These are phyloP conservation scores for Lasioglossum pauxillum DNA, from an alignment of 2,888 invertebrate genomes.

Conservation along the genomic window DNA sequence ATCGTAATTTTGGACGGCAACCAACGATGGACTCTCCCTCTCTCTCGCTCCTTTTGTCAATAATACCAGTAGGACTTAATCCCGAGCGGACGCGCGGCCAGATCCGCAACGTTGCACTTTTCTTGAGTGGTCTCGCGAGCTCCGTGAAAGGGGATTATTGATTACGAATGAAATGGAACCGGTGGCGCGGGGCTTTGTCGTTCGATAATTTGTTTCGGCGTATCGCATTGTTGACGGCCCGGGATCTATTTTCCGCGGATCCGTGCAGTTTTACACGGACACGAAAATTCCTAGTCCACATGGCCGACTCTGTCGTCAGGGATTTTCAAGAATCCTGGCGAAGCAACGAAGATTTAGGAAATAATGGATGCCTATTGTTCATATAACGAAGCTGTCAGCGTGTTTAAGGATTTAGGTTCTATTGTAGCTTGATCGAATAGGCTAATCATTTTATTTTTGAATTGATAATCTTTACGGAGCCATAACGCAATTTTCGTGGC, in stretches of 20 bases:
- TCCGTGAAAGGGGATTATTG: constrained; percentile 32
- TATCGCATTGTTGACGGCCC: constrained; percentile 3
- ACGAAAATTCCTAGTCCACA: background rate
- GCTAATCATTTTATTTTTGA: background rate
- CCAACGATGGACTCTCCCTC: background rate
- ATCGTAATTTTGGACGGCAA: constrained; percentile 34
- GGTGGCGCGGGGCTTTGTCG: background rate
- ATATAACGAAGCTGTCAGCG: too few species aligned
- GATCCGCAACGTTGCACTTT: constrained; percentile 39
- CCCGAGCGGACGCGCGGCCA: constrained; percentile 17
- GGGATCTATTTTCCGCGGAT: background rate
- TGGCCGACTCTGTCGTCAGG: background rate
- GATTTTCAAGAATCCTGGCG: background rate
- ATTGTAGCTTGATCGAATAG: background rate
- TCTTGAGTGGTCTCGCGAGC: constrained; percentile 5
- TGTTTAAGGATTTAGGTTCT: too few species aligned
- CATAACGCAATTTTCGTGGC: background rate
- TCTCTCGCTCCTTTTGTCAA: constrained; percentile 16
- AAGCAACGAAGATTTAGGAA: background rate
- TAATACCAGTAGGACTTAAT: constrained; percentile 36
- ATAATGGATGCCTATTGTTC: background rate
- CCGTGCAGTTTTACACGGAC: background rate
- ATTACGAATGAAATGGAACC: constrained; percentile 34
- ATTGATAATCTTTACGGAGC: too few species aligned
- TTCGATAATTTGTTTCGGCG: constrained; percentile 35